phyloP scores from a whole-genome alignment of 1,140 invertebrate genomes.

The Melanaphis sacchari region DNA sequence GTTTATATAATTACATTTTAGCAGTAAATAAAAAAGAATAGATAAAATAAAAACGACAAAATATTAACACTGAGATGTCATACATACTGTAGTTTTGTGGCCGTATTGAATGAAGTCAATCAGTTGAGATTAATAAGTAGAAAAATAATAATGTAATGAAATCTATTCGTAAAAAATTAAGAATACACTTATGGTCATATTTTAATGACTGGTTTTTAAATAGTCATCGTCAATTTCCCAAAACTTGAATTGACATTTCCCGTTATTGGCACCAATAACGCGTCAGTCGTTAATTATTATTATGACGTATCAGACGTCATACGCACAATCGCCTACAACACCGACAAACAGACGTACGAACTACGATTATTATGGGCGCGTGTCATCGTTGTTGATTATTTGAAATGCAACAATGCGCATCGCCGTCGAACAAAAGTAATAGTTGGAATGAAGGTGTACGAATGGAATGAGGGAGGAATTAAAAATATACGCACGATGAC shows the following conservation, averaged over 20 bases:
- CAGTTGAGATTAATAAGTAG: not conserved
- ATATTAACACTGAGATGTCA: not conserved
- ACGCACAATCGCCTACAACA: not conserved
- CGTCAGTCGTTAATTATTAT: not conserved
- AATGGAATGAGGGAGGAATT: not conserved
- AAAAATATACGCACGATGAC: not conserved
- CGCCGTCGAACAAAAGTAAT: constrained; percentile 43
- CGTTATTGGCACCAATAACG: not conserved
- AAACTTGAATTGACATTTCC: not conserved
- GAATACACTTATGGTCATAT: not conserved
- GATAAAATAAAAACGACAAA: not conserved
- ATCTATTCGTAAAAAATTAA: not conserved
- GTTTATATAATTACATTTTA: not conserved
- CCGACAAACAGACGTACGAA: not conserved
- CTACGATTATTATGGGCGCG: not conserved
- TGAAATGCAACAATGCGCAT: constrained; percentile 52
- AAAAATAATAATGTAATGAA: not conserved
- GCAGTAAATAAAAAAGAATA: not conserved
- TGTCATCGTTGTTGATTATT: constrained; percentile 56
- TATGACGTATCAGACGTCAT: not conserved
- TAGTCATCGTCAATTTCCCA: not conserved
- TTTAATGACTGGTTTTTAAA: not conserved
- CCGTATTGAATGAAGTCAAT: not conserved
- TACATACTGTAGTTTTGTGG: too few species aligned
- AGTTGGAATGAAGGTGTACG: not conserved